phyloP scores from a whole-genome alignment of 2,113 vertebrate species.

The Rutilus rutilus region DNA sequence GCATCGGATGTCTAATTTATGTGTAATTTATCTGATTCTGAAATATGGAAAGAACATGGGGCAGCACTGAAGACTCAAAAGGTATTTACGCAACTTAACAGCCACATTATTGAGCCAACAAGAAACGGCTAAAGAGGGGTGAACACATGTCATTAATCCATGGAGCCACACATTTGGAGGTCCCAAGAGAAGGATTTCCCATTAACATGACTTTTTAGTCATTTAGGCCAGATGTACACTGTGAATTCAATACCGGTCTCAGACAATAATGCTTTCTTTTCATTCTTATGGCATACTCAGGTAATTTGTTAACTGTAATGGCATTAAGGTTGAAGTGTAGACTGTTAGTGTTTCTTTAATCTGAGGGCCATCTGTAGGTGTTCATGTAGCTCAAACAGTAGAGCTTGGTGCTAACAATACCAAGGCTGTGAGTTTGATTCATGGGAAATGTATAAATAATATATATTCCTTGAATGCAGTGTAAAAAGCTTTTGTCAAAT shows the following conservation, averaged over 20 bases:
- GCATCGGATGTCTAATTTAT: not conserved
- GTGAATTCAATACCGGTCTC: not conserved
- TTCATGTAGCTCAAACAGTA: not conserved
- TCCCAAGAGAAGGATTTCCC: slow-evolving; percentile 45
- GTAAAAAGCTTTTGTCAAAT: not conserved
- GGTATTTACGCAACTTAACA: slow-evolving; percentile 39
- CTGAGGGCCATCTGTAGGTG: slow-evolving; percentile 5
- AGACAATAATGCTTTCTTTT: slow-evolving; percentile 18
- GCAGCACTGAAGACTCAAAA: slow-evolving; percentile 5
- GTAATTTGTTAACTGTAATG: slow-evolving; percentile 27
- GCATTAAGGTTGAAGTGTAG: slow-evolving; percentile 10
- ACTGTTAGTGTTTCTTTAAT: slow-evolving; percentile 11
- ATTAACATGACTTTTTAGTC: slow-evolving; percentile 40
- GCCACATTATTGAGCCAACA: slow-evolving; percentile 32
- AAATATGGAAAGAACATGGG: not conserved
- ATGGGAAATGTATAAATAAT: not conserved
- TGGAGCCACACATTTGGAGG: slow-evolving; percentile 37
- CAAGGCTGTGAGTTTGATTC: not conserved
- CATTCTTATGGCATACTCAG: not conserved
- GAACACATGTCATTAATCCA: slow-evolving; percentile 49
- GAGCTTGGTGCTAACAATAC: not conserved
- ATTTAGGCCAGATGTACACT: slow-evolving; percentile 30
- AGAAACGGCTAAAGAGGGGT: slow-evolving; percentile 40
- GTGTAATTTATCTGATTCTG: not conserved
- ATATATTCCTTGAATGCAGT: not conserved